Evolutionary conservation across 92 coral and sea anemone species (phyloP).

Genomic region (Heliopora coerulea): DNA sequence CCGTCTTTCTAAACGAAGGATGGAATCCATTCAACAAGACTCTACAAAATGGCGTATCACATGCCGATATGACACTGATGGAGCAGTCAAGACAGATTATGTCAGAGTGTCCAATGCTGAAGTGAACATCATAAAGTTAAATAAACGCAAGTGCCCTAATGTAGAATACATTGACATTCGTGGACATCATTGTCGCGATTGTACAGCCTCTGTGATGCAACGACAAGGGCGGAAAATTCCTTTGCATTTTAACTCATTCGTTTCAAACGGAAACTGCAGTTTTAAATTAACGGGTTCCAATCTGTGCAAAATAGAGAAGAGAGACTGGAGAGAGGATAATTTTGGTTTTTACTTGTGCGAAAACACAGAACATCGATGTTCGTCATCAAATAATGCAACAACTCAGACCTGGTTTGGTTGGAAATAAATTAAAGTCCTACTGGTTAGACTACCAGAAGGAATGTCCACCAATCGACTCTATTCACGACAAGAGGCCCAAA

Average conservation of each 20-base stretch:
- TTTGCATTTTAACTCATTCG: not conserved
- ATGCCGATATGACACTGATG: slow-evolving; percentile 10
- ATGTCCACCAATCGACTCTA: too few relatives aligned
- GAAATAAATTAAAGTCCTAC: too few relatives aligned
- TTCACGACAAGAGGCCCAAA: too few relatives aligned
- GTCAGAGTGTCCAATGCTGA: not conserved
- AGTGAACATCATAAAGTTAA: not conserved
- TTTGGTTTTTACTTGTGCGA: slow-evolving; percentile 19
- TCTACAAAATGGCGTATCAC: slow-evolving; percentile 13
- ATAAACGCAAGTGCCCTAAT: not conserved
- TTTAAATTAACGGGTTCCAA: not conserved
- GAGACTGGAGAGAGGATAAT: not conserved
- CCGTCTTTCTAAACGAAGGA: slow-evolving; percentile 3
- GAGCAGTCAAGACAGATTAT: not conserved
- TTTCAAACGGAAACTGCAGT: not conserved
- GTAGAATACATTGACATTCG: not conserved
- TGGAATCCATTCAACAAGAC: not conserved
- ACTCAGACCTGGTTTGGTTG: slow-evolving; percentile 20
- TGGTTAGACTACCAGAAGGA: too few relatives aligned
- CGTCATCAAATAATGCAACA: not conserved
- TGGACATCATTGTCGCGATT: not conserved
- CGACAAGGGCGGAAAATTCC: not conserved
- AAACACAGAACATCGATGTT: slow-evolving; percentile 1
- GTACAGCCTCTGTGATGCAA: not conserved
- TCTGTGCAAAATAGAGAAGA: not conserved